These are phyloP conservation scores for Patiria miniata DNA, from an alignment of 35 echinoderm and acorn worm genomes.

Conservation along the genomic window DNA sequence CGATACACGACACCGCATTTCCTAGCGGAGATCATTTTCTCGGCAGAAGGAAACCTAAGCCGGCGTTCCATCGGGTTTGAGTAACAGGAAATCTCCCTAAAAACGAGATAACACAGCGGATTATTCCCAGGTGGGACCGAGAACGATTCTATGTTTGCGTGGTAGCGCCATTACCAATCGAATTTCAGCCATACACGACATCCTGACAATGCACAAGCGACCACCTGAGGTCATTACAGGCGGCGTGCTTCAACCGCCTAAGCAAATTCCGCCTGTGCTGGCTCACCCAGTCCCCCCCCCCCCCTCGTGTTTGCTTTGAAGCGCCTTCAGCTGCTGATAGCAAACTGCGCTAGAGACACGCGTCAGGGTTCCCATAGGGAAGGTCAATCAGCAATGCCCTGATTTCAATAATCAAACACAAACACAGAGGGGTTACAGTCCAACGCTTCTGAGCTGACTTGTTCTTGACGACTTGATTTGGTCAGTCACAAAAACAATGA, in stretches of 20 bases:
- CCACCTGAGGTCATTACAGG: too few species aligned
- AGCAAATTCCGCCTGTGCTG: too few species aligned
- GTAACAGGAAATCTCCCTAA: not conserved
- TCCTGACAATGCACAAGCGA: too few species aligned
- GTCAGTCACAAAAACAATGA: too few species aligned
- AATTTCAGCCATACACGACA: not conserved
- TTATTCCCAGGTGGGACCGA: not conserved
- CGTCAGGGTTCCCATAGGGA: not conserved
- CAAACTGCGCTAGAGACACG: not conserved
- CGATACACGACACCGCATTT: not conserved
- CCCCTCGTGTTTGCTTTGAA: not conserved
- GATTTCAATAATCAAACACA: too few species aligned
- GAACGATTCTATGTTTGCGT: not conserved
- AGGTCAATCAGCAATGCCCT: too few species aligned
- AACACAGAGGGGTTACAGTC: too few species aligned
- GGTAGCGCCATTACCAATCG: not conserved
- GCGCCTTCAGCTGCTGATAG: not conserved
- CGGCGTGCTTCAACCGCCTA: too few species aligned
- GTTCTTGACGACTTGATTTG: too few species aligned
- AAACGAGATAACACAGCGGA: slow-evolving; percentile 3
- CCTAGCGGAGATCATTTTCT: not conserved
- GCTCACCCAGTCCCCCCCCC: too few species aligned
- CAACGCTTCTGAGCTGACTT: too few species aligned
- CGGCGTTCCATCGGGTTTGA: not conserved
- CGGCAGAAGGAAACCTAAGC: slow-evolving; percentile 1